phyloP scores from a whole-genome alignment of 1,140 invertebrate species.

The Halictus rubicundus region DNA sequence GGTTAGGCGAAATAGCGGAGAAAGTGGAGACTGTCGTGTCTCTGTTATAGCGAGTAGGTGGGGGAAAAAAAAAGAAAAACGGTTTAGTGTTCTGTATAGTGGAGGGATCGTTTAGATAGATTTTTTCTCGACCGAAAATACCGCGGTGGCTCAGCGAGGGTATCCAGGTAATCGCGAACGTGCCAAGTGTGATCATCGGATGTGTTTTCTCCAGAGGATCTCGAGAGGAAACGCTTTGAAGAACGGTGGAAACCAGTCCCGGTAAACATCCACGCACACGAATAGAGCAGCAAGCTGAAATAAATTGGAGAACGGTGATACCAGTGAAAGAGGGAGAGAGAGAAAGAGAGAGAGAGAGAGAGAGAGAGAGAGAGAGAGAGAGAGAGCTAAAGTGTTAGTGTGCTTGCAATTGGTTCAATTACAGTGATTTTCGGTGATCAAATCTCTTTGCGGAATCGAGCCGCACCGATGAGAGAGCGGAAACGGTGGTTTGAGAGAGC shows the following conservation, averaged over 20 bases:
- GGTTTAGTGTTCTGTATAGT: conserved; percentile 71
- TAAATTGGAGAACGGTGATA: too few species aligned
- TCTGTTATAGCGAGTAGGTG: conserved; percentile 73
- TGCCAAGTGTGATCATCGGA: conserved; percentile 71
- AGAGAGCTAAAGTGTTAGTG: conserved; percentile 55
- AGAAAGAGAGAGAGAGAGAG: conserved; percentile 31
- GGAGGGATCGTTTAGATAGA: conserved; percentile 77
- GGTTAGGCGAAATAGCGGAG: conserved; percentile 72
- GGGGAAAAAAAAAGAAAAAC: conserved; percentile 61
- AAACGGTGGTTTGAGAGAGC: conserved; percentile 22
- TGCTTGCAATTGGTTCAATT: conserved; percentile 46
- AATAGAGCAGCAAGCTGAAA: too few species aligned
- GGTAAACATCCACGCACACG: too few species aligned
- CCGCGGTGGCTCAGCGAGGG: conserved; percentile 74
- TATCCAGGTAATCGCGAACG: conserved; percentile 62
- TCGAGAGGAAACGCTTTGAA: background rate
- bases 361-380: background rate
- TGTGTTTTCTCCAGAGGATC: conserved; percentile 40
- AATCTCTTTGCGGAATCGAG: conserved; percentile 14
- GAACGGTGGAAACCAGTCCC: too few species aligned
- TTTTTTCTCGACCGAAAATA: conserved; percentile 60
- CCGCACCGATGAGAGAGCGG: conserved; percentile 20
- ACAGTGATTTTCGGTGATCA: conserved; percentile 55
- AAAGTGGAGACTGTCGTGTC: conserved; percentile 71
- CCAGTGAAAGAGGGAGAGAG: background rate